phyloP scores from a whole-genome alignment of 2,797 vertebrate species.

The Argya squamiceps region DNA sequence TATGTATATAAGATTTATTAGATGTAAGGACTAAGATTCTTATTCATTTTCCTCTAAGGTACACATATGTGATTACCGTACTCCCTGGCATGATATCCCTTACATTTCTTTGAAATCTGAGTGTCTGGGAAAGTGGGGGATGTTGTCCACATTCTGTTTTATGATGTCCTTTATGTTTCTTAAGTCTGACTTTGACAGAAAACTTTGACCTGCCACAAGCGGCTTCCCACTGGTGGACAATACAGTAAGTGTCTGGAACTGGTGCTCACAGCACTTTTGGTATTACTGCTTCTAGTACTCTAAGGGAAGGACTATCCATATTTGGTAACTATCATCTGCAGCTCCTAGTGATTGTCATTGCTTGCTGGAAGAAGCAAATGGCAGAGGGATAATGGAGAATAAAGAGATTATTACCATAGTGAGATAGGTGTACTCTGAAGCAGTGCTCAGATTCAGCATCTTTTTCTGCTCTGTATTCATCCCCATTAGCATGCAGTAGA shows the following conservation, averaged over 20 bases:
- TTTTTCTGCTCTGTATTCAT: conserved; percentile 91
- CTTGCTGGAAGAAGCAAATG: background rate
- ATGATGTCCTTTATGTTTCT: background rate
- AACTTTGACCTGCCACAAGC: background rate
- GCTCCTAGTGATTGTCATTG: background rate
- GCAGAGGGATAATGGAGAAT: background rate
- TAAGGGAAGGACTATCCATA: background rate
- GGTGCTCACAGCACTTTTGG: background rate
- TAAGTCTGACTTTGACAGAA: background rate
- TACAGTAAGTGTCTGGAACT: background rate
- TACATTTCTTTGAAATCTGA: background rate
- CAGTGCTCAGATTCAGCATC: conserved; percentile 84
- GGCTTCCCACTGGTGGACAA: background rate
- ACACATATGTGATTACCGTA: background rate
- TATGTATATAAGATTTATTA: background rate
- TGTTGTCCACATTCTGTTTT: background rate
- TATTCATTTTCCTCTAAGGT: background rate
- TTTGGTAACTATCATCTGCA: background rate
- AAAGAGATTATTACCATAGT: conserved; percentile 81
- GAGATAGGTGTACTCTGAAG: conserved; percentile 90
- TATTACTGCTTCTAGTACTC: background rate
- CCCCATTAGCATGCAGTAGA: conserved; percentile 95
- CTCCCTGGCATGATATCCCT: background rate
- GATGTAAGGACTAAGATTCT: background rate
- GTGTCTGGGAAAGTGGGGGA: background rate